These are phyloP conservation scores for Troides helena DNA, from an alignment of 2,888 invertebrate genomes.

Conservation along the genomic window DNA sequence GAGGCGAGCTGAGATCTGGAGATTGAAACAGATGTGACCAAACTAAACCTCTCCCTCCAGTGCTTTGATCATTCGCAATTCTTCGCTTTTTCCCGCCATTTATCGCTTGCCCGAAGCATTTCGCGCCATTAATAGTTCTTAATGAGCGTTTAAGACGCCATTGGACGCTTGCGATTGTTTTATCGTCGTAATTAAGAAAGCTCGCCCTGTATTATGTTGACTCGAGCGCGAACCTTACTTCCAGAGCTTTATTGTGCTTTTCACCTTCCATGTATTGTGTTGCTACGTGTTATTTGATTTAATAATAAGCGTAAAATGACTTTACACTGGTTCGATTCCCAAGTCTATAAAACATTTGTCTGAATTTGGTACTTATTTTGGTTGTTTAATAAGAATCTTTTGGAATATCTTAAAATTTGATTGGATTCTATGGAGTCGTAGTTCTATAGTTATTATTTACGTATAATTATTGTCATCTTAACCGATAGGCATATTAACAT, in stretches of 20 bases:
- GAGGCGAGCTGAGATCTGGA: slow-evolving; percentile 16
- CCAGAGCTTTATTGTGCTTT: slow-evolving; percentile 13
- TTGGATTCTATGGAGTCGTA: too few species aligned
- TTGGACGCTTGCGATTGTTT: slow-evolving; percentile 66
- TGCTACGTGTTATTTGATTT: not conserved
- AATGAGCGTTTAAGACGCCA: slow-evolving; percentile 71
- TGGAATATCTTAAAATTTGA: too few species aligned
- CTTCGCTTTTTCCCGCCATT: slow-evolving; percentile 50
- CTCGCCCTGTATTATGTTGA: slow-evolving; percentile 58
- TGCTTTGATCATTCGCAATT: slow-evolving; percentile 38
- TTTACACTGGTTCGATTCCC: not conserved
- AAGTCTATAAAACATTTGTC: too few species aligned
- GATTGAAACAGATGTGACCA: slow-evolving; percentile 26
- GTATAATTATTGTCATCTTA: too few species aligned
- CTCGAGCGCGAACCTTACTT: slow-evolving; percentile 52
- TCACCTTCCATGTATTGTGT: not conserved
- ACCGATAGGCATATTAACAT: too few species aligned
- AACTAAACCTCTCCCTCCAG: slow-evolving; percentile 30
- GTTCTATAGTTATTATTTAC: too few species aligned
- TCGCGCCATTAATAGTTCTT: slow-evolving; percentile 62
- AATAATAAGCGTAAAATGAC: not conserved
- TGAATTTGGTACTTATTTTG: too few species aligned
- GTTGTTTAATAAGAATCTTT: too few species aligned
- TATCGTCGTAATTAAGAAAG: slow-evolving; percentile 72
- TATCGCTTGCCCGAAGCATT: slow-evolving; percentile 56